A percentile compares a stretch with the other conserved stretches of the same genome.
Evolutionary conservation across 23 tunicate genomes (phyloP).

Genomic region (Phallusia fumigata): DNA sequence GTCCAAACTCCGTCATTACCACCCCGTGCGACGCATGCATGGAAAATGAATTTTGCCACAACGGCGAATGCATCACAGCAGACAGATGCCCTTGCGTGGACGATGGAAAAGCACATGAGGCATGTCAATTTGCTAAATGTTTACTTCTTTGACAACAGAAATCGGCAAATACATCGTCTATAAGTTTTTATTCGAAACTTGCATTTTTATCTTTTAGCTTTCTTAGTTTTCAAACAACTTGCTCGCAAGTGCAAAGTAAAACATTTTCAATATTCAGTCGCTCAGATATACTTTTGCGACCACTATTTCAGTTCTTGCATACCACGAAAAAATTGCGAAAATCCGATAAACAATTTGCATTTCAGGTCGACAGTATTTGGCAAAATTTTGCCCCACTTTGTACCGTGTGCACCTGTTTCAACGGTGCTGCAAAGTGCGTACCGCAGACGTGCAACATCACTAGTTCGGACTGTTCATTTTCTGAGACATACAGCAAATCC

Average conservation of each 20-base stretch:
- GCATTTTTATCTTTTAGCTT: too few relatives aligned
- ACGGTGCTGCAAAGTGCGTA: background rate
- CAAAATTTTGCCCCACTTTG: background rate
- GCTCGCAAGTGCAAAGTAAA: too few relatives aligned
- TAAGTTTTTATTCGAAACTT: too few relatives aligned
- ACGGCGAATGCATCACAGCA: background rate
- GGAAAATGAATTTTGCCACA: background rate
- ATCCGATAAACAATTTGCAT: background rate
- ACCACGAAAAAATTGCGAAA: too few relatives aligned
- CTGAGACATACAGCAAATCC: background rate
- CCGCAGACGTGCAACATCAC: constrained; percentile 7
- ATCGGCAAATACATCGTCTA: too few relatives aligned
- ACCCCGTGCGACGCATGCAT: background rate
- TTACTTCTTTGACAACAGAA: background rate
- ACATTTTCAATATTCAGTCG: background rate
- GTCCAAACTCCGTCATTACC: background rate
- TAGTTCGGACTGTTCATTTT: background rate
- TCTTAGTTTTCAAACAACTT: too few relatives aligned
- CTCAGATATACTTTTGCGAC: too few relatives aligned
- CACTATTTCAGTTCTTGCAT: too few relatives aligned
- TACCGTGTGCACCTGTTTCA: constrained; percentile 14
- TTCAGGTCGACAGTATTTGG: background rate
- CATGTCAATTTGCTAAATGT: background rate
- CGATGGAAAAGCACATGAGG: constrained; percentile 19
- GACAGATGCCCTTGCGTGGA: constrained; percentile 20